These are phyloP conservation scores for Lysandra coridon DNA, from an alignment of 2,888 invertebrate species.

Conservation along the genomic window DNA sequence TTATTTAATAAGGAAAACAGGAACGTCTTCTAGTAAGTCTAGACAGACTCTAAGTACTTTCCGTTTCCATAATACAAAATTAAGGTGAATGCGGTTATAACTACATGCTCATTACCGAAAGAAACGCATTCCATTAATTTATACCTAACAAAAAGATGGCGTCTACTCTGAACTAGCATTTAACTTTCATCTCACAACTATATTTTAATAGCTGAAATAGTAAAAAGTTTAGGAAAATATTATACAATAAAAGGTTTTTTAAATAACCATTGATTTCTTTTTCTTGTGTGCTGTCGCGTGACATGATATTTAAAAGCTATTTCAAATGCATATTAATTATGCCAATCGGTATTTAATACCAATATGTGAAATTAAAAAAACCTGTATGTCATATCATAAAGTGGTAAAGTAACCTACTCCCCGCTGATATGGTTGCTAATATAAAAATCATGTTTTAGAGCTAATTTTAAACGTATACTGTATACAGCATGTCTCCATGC, in stretches of 20 bases:
- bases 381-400: constrained; percentile 16
- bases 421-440: constrained; percentile 8
- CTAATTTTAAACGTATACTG: background rate
- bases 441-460: constrained; percentile 11
- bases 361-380: constrained; percentile 26
- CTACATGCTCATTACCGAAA: no score
- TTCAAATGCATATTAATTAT: constrained; percentile 6
- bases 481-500: background rate
- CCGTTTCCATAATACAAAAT: no score
- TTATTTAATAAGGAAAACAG: background rate
- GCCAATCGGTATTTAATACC: background rate
- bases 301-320: constrained; percentile 6
- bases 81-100: no score
- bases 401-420: background rate
- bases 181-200: no score
- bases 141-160: no score
- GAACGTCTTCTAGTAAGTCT: no score
- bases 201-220: no score
- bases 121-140: no score
- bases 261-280: background rate
- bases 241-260: background rate
- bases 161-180: no score
- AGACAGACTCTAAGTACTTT: no score
- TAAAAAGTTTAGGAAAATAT: background rate
- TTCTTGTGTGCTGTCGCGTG: background rate